Evolutionary conservation across 35 echinoderm and acorn worm genomes (phyloP).

Genomic region (Patiria miniata): DNA sequence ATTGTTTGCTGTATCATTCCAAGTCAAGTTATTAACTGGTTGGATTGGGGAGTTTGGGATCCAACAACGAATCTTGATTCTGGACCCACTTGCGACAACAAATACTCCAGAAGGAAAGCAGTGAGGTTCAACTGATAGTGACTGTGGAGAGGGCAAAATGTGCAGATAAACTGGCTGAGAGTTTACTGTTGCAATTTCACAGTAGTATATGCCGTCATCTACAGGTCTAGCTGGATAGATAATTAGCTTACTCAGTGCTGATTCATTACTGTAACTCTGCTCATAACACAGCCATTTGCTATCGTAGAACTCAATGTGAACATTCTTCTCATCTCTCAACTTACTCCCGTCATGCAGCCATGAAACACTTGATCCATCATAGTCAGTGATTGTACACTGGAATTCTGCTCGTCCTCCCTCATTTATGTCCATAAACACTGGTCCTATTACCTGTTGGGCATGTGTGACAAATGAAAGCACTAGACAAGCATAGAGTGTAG

Average conservation of each 20-base stretch:
- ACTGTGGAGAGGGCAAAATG: not conserved
- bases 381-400: not conserved
- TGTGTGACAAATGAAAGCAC: too few species aligned
- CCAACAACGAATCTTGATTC: not conserved
- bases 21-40: not conserved
- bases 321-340: not conserved
- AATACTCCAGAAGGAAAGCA: not conserved
- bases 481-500: too few species aligned
- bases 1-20: not conserved
- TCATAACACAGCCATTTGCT: not conserved
- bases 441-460: too few species aligned
- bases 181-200: not conserved
- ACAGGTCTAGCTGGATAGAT: not conserved
- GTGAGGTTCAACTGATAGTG: not conserved
- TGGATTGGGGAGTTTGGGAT: not conserved
- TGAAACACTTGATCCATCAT: not conserved
- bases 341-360: too few species aligned
- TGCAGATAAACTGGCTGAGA: not conserved
- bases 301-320: not conserved
- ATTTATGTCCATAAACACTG: not conserved
- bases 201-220: not conserved
- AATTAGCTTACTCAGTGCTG: conserved; percentile 1
- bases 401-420: not conserved
- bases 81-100: not conserved
- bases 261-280: not conserved